Base-by-base conservation (phyloP, 1,140 invertebrate species). In the Drosophila malerkotliana region DNA sequence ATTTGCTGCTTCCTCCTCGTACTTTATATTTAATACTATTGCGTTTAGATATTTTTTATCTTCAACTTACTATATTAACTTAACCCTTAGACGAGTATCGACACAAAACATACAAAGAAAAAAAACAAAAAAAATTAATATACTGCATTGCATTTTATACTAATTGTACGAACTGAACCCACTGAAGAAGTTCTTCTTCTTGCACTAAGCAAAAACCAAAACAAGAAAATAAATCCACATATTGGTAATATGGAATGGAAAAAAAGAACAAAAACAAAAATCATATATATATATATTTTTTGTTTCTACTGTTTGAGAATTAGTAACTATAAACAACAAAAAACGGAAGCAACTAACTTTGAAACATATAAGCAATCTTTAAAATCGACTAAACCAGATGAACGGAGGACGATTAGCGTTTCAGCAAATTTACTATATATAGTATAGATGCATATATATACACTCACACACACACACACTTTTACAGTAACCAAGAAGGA, bases 291-390 rank as follows among this genome's bases (percentile, higher is more conserved):
- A 71, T 53, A 78, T 74, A 30, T 75, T 68, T 77, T 73, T 72
- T 67, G 82, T 87, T 78, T 77, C 37, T 61, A 76, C 71, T 73
- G 55, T 76, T 76, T 57, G 51, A 74, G 48, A 69, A 68, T 78
- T 82, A 66, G 55, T 47, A 74, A 78, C 75, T 62, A 71, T 37
- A 12, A 12, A 37, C 4, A 10, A 37, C 3, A n/a, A 66, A 67
- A 77, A 75, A 66, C 41, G 44, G 45, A 89, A 81, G 74, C 77
- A 84, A 89, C 85, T 84, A 84, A 89, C 74, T 61, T 69, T 74
- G 84, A 89, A 89, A 89, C 80, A 72, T 80, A 89, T 90, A 89
- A 89, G 85, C 80, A 89, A 89, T 89, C 77, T 89, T 89, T 84
- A 39, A 89, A 77, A 81, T 76, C 79, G 80, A 90, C 77, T 84